phyloP scores from a whole-genome alignment of 1,140 invertebrate species.

The Drosophila oshimai region DNA sequence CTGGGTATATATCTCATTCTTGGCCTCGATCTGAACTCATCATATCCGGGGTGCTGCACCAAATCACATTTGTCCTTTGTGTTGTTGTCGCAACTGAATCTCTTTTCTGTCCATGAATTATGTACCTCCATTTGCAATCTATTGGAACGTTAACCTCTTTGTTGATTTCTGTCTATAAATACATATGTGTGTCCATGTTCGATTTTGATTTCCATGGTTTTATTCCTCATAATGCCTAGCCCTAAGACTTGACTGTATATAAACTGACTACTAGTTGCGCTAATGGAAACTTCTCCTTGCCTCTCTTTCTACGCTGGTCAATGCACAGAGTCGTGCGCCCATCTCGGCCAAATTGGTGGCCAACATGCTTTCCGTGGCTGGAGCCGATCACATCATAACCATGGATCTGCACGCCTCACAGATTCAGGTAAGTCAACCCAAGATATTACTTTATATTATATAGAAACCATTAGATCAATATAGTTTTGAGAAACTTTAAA shows the following conservation, averaged over 20 bases:
- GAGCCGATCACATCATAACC: slow-evolving; percentile 99
- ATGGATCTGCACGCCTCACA: slow-evolving; percentile 99
- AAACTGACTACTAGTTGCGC: slow-evolving; percentile 57
- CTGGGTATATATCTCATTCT: neutral
- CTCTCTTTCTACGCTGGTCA: slow-evolving; percentile 66
- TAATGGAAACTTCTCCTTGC: slow-evolving; percentile 54
- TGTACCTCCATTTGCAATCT: slow-evolving; percentile 38
- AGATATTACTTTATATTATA: neutral
- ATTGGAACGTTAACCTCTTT: slow-evolving; percentile 59
- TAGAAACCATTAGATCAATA: neutral
- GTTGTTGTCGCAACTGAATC: slow-evolving; percentile 39
- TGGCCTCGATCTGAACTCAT: neutral
- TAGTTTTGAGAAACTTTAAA: too few species aligned
- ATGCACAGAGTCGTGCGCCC: slow-evolving; percentile 94
- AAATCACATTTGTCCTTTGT: slow-evolving; percentile 29
- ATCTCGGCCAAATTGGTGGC: slow-evolving; percentile 99
- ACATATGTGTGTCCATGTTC: slow-evolving; percentile 56
- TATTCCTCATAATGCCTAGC: slow-evolving; percentile 48
- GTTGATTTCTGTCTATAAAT: slow-evolving; percentile 41
- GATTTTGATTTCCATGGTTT: slow-evolving; percentile 54
- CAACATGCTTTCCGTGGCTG: slow-evolving; percentile 98
- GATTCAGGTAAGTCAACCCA: slow-evolving; percentile 88
- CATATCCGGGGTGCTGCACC: slow-evolving; percentile 18
- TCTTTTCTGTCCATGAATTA: slow-evolving; percentile 18
- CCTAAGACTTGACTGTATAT: slow-evolving; percentile 16